Percentiles rank a stretch among this genome's conserved stretches.
Conservation (phyloP, 2,888 invertebrate species). For the Drosophila kanekoi region DNA sequence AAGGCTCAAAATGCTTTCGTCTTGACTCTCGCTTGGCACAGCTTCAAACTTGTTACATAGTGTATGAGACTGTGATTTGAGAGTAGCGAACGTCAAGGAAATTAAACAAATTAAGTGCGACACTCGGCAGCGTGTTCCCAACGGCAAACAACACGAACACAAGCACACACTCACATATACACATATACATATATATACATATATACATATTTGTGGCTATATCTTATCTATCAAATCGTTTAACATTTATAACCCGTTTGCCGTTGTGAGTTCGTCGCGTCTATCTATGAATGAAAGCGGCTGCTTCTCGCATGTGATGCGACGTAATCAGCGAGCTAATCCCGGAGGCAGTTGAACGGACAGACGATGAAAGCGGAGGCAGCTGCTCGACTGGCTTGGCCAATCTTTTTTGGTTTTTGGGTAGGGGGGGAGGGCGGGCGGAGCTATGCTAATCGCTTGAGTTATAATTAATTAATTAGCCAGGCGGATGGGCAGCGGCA, state of each 20-base stretch:
- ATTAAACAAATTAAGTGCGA: conserved; percentile 76
- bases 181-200: conserved; percentile 10
- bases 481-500: conserved; percentile 34
- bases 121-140: conserved; percentile 69
- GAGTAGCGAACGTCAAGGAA: conserved; percentile 43
- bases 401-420: conserved; percentile 35
- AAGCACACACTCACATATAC: not conserved
- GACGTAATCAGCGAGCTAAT: conserved; percentile 59
- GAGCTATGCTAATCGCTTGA: conserved; percentile 69
- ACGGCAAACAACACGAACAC: conserved; percentile 28
- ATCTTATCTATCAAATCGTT: conserved; percentile 78
- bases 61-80: conserved; percentile 39
- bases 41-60: conserved; percentile 40
- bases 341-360: conserved; percentile 35
- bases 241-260: conserved; percentile 75
- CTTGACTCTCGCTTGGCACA: not conserved
- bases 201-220: conserved; percentile 9
- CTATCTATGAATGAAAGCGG: conserved; percentile 75
- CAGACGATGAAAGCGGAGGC: conserved; percentile 54
- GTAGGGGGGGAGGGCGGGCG: not conserved
- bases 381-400: conserved; percentile 50
- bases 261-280: conserved; percentile 37
- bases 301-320: conserved; percentile 26
- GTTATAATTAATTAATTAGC: conserved; percentile 77
- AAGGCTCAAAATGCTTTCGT: not conserved